Conservation (phyloP, 1,140 invertebrate species). For the Euwallacea similis region DNA sequence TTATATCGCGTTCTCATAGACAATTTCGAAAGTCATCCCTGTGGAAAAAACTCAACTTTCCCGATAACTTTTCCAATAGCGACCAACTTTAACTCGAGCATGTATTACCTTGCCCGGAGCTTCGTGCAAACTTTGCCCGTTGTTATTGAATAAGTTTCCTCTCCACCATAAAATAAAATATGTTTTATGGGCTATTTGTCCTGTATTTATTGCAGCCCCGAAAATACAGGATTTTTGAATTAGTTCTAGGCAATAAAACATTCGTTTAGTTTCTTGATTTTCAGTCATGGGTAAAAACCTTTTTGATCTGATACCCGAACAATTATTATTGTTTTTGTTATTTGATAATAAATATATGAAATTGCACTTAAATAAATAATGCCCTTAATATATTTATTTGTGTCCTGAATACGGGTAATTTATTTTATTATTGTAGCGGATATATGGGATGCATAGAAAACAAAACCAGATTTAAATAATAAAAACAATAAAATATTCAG, state of each 20-base stretch:
- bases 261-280: too few species aligned
- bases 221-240: neutral
- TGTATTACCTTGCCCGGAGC: conserved; percentile 10
- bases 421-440: too few species aligned
- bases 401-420: too few species aligned
- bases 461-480: too few species aligned
- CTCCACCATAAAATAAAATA: conserved; percentile 15
- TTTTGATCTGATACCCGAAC: too few species aligned
- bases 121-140: neutral
- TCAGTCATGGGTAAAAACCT: too few species aligned
- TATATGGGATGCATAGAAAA: too few species aligned
- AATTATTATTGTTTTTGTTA: too few species aligned
- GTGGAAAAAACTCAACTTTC: neutral
- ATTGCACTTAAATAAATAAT: too few species aligned
- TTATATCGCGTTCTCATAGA: neutral
- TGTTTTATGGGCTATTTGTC: conserved; percentile 19
- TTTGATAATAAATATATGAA: too few species aligned
- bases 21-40: neutral
- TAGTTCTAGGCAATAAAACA: neutral
- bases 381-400: too few species aligned
- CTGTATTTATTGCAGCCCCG: conserved; percentile 1
- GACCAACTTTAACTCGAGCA: neutral
- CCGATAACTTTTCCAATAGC: conserved; percentile 12
- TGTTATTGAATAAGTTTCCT: conserved; percentile 20
- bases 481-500: too few species aligned